phyloP scores from a whole-genome alignment of 2,888 invertebrate species.

The Philopedon plagiatum region DNA sequence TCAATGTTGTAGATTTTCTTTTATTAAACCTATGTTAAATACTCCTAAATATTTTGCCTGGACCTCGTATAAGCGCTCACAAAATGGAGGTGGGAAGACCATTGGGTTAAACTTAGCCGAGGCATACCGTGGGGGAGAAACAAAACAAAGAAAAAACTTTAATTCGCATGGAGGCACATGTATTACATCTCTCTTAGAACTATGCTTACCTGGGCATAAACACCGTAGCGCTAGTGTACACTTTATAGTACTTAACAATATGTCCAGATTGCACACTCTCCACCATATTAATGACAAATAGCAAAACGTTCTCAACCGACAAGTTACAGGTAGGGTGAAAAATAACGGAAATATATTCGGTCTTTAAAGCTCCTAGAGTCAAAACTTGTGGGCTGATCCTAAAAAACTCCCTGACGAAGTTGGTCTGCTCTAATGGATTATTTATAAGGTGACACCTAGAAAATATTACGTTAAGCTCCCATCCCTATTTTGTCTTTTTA shows the following conservation, averaged over 20 bases:
- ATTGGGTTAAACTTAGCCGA: no score
- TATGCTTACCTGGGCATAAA: constrained; percentile 60
- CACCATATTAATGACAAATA: constrained; percentile 59
- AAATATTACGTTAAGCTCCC: not conserved
- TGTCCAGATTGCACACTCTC: constrained; percentile 58
- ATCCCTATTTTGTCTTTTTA: no score
- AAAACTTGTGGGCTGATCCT: constrained; percentile 49
- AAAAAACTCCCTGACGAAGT: constrained; percentile 49
- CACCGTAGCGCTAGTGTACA: constrained; percentile 61
- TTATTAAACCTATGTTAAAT: no score
- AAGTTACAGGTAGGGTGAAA: constrained; percentile 59
- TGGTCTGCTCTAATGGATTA: constrained; percentile 35
- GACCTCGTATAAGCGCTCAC: no score
- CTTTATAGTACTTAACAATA: constrained; percentile 58
- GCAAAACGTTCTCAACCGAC: constrained; percentile 58
- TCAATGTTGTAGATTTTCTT: no score
- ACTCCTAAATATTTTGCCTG: no score
- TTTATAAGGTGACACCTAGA: constrained; percentile 39
- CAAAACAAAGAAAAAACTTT: no score
- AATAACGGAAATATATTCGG: constrained; percentile 51
- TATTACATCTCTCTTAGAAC: not conserved
- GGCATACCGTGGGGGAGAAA: no score
- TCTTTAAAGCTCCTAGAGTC: constrained; percentile 52
- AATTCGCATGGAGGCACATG: no score
- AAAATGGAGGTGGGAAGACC: no score